These are phyloP conservation scores for Carterocephalus palaemon DNA, from an alignment of 2,888 invertebrate genomes.

Conservation along the genomic window DNA sequence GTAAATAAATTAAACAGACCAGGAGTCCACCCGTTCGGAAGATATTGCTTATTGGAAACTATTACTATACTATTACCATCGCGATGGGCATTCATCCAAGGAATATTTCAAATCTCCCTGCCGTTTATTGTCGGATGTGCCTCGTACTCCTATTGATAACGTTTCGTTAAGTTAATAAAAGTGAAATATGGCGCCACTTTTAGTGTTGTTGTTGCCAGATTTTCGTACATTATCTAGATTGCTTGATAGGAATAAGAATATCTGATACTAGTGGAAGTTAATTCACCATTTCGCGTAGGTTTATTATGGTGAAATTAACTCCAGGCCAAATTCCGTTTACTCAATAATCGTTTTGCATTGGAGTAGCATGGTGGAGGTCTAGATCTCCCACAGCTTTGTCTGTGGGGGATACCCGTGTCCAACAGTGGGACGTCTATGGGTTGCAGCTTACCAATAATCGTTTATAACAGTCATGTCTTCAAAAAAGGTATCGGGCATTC, in stretches of 20 bases:
- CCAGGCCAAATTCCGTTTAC: too few species aligned
- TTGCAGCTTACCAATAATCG: too few species aligned
- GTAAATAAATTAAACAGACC: constrained; percentile 48
- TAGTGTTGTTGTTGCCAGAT: constrained; percentile 1
- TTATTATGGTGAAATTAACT: too few species aligned
- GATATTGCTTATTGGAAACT: constrained; percentile 64
- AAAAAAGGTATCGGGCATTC: too few species aligned
- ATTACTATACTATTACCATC: constrained; percentile 44
- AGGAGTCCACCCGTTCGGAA: constrained; percentile 47
- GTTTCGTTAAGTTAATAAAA: constrained; percentile 23
- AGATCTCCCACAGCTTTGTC: too few species aligned
- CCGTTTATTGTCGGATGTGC: constrained; percentile 25
- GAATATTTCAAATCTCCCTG: constrained; percentile 40
- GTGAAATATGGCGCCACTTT: constrained; percentile 13
- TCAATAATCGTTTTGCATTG: too few species aligned
- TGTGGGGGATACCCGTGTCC: too few species aligned
- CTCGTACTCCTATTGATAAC: constrained; percentile 15
- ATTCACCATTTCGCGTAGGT: too few species aligned
- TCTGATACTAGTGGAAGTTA: too few species aligned
- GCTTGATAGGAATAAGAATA: background rate
- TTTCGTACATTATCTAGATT: background rate
- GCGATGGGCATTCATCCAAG: constrained; percentile 43
- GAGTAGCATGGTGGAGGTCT: too few species aligned
- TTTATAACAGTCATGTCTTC: too few species aligned
- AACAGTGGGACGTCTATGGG: too few species aligned